Evolutionary conservation across 1,140 invertebrate genomes (phyloP).

Genomic region (Reticulitermes speratus): DNA sequence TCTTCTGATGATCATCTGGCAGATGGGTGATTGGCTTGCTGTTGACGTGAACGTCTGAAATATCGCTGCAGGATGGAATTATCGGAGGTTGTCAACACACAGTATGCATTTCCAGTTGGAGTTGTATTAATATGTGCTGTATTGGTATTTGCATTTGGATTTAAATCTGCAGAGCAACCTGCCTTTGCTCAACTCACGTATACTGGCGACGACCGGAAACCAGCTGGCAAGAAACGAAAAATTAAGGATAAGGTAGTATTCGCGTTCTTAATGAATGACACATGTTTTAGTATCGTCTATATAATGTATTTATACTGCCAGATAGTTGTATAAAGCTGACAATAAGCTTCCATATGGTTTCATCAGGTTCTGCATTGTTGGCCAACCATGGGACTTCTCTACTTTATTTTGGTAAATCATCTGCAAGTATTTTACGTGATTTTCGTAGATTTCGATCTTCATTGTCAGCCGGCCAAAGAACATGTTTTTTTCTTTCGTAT

Average conservation of each 20-base stretch:
- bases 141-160: slow-evolving; percentile 69
- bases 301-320: background rate
- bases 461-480: too few relatives aligned
- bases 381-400: background rate
- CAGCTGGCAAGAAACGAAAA: slow-evolving; percentile 65
- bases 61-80: slow-evolving; percentile 29
- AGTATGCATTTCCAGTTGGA: slow-evolving; percentile 62
- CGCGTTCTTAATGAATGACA: background rate
- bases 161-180: slow-evolving; percentile 69
- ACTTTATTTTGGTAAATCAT: background rate
- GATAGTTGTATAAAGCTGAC: background rate
- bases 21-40: background rate
- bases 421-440: too few relatives aligned
- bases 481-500: too few relatives aligned
- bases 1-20: slow-evolving; percentile 1
- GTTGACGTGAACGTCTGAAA: slow-evolving; percentile 10
- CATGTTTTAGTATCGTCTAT: background rate
- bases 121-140: slow-evolving; percentile 60
- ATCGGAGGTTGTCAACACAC: slow-evolving; percentile 41
- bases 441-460: too few relatives aligned
- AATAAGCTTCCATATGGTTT: background rate
- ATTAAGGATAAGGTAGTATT: slow-evolving; percentile 65
- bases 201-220: slow-evolving; percentile 59
- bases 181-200: slow-evolving; percentile 66
- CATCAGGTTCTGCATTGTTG: background rate